Evolutionary conservation across 2,888 invertebrate species (phyloP), one percentile per base, ranked within the genome.

Genomic region (Drosophila recens): DNA sequence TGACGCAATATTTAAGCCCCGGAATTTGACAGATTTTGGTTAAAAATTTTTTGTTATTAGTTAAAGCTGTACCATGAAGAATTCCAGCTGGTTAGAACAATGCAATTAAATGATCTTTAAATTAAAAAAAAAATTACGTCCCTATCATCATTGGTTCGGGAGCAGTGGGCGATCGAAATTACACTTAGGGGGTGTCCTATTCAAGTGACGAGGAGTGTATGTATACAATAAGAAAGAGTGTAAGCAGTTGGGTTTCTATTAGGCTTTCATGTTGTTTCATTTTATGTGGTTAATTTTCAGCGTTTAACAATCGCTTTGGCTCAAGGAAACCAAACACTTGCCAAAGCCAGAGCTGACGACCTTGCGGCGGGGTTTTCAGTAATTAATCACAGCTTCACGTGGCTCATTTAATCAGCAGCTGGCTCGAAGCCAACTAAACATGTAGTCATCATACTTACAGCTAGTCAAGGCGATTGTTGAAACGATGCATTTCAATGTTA

Each of bases 321-420:
- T 23, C 49, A 59, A 68, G 52, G 63, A 79, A 69, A 65, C 53
- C 63, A 65, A 75, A 72, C 77, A 79, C 61, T 68, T 62, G 66
- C 48, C 59, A 56, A 11, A 46, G 42, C 23, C 43, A 23, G 5
- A 51, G 58, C 17, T 46, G 52, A 51, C 51, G 56, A 67, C 75
- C 72, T 79, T 78, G 79, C 23, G 43, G 59, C 53, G 42, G 61
- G 52, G 49, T 59, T 69, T 57, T 53, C 45, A 65, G 38, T 59
- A 66, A 79, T 79, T 79, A 79, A 79, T 78, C 75, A 79, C 51
- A 53, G 17, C 53, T 52, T 20, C 71, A 64, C 71, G 66, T 71
- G 66, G 45, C 70, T 78, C 70, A 73, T 74, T 76, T 77, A 62
- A 69, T 77, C 57, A 53, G 51, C 75, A 69, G 59, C 49, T 49